These are phyloP conservation scores for Lottia gigantea DNA, from an alignment of 2,888 invertebrate genomes.

Conservation along the genomic window DNA sequence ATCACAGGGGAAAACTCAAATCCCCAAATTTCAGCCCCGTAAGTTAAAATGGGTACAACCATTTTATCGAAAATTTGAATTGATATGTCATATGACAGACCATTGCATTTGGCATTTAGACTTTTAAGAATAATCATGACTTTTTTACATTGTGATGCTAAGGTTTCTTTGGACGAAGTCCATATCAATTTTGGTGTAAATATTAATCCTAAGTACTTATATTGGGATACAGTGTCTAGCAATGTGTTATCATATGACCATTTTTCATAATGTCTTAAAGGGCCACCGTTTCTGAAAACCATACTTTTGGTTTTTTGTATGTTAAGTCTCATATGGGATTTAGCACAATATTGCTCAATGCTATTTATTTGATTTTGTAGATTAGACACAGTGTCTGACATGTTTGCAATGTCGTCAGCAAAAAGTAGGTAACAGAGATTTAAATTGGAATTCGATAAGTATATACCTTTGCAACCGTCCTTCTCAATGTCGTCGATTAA, in stretches of 20 bases:
- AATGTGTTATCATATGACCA: background rate
- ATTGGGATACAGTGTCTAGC: background rate
- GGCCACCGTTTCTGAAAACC: too few relatives aligned
- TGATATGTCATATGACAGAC: background rate
- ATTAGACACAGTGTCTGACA: conserved; percentile 10
- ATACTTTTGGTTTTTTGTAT: conserved; percentile 7
- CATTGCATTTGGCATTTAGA: background rate
- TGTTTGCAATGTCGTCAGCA: conserved; percentile 19
- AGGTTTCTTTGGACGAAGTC: background rate
- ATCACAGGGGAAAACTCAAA: background rate
- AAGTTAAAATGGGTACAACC: background rate
- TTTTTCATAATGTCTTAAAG: background rate
- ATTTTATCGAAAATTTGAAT: background rate
- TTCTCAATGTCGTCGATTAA: background rate
- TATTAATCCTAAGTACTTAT: conserved; percentile 8
- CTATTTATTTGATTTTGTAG: conserved; percentile 16
- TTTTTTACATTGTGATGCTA: conserved; percentile 20
- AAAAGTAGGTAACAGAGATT: conserved; percentile 15
- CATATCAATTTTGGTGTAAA: conserved; percentile 14
- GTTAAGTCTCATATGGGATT: background rate
- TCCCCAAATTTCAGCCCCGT: conserved; percentile 8
- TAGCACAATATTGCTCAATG: too few relatives aligned
- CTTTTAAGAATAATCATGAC: background rate
- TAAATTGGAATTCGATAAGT: background rate
- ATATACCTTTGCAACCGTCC: conserved; percentile 2